These are phyloP conservation scores for Euura saliciscinereae DNA, from an alignment of 1,140 invertebrate species.

Conservation along the genomic window DNA sequence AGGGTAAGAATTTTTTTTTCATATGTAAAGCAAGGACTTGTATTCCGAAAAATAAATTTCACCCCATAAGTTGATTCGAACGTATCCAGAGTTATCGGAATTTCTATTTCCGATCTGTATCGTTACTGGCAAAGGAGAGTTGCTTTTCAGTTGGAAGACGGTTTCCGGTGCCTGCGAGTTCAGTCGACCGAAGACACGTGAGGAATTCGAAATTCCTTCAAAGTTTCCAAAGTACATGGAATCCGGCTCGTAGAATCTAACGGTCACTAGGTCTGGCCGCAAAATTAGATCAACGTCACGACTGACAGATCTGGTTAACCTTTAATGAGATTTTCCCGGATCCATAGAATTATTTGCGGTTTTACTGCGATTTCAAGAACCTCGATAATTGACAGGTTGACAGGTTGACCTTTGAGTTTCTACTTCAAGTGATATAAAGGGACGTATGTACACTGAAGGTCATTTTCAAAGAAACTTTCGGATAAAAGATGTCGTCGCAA, in stretches of 20 bases:
- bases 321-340: too few species aligned
- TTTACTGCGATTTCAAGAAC: too few species aligned
- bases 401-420: too few species aligned
- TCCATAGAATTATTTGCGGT: too few species aligned
- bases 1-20: too few species aligned
- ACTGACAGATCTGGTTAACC: not conserved
- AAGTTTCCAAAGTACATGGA: not conserved
- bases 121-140: not conserved
- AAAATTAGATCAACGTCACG: conserved; percentile 2
- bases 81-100: not conserved
- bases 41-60: too few species aligned
- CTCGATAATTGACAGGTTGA: too few species aligned
- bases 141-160: not conserved
- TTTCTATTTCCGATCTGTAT: conserved; percentile 5
- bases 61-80: not conserved
- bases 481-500: too few species aligned
- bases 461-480: too few species aligned
- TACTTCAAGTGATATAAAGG: too few species aligned
- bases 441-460: too few species aligned
- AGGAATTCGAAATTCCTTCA: not conserved
- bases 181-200: not conserved
- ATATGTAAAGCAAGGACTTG: too few species aligned
- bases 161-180: not conserved
- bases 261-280: not conserved
- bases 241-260: not conserved